These are phyloP conservation scores for Papilio helenus DNA, from an alignment of 1,140 invertebrate species.

Conservation along the genomic window DNA sequence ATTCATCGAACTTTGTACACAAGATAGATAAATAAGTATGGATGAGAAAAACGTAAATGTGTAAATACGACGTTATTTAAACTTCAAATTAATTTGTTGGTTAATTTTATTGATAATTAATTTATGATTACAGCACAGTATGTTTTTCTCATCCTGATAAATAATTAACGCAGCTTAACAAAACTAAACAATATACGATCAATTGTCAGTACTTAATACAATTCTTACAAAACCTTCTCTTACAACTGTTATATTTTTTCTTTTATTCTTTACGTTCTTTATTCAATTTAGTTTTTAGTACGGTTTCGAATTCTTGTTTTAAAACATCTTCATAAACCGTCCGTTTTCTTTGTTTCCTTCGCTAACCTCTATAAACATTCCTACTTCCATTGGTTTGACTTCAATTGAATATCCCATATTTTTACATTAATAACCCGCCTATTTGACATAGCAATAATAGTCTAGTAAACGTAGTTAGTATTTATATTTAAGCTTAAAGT, in stretches of 20 bases:
- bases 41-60: not conserved
- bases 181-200: too few relatives aligned
- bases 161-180: not conserved
- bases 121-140: not conserved
- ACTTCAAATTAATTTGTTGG: too few relatives aligned
- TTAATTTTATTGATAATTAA: too few relatives aligned
- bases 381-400: conserved; percentile 32
- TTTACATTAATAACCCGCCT: conserved; percentile 79
- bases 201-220: not conserved
- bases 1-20: conserved; percentile 3
- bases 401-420: conserved; percentile 69
- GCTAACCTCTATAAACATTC: conserved; percentile 42
- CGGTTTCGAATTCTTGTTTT: conserved; percentile 16
- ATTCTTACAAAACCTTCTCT: not conserved
- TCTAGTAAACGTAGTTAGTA: conserved; percentile 77
- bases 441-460: conserved; percentile 82
- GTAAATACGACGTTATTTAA: not conserved
- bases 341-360: conserved; percentile 31
- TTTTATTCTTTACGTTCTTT: not conserved
- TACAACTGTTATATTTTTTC: not conserved
- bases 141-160: not conserved
- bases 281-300: not conserved
- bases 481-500: conserved; percentile 75
- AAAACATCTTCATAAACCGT: conserved; percentile 36
- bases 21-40: not conserved